These are phyloP conservation scores for Apteryx mantelli DNA, from an alignment of 2,113 vertebrate species.

Conservation along the genomic window DNA sequence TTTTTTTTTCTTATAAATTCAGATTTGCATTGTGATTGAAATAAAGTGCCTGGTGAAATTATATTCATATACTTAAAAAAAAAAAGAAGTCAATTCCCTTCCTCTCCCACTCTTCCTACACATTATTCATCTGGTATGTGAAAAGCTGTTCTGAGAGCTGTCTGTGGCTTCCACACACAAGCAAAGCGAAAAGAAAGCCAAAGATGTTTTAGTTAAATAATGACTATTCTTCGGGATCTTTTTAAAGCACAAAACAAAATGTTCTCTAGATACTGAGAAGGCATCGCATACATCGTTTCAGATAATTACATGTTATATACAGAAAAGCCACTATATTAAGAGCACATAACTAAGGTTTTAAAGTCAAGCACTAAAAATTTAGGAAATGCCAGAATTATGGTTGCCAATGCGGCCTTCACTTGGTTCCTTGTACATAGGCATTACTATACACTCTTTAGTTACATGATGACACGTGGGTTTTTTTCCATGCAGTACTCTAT, in stretches of 20 bases:
- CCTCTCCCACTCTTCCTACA: slow-evolving; percentile 58
- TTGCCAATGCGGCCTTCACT: neutral
- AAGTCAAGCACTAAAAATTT: neutral
- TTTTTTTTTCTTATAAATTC: neutral
- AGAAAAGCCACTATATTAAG: slow-evolving; percentile 1
- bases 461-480: neutral
- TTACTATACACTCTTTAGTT: neutral
- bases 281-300: neutral
- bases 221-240: neutral
- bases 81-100: slow-evolving; percentile 29
- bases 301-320: slow-evolving; percentile 28
- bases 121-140: slow-evolving; percentile 52
- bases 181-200: slow-evolving; percentile 20
- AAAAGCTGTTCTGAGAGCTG: slow-evolving; percentile 34
- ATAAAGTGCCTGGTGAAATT: slow-evolving; percentile 35
- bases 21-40: neutral
- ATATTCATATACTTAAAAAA: slow-evolving; percentile 4
- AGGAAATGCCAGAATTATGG: neutral
- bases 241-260: slow-evolving; percentile 42
- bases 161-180: slow-evolving; percentile 46
- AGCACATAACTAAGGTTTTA: neutral
- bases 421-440: neutral
- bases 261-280: slow-evolving; percentile 31
- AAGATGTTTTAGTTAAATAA: slow-evolving; percentile 52
- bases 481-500: neutral